Conservation (phyloP, 2,113 vertebrate species). For the Himantopus leucocephalus region DNA sequence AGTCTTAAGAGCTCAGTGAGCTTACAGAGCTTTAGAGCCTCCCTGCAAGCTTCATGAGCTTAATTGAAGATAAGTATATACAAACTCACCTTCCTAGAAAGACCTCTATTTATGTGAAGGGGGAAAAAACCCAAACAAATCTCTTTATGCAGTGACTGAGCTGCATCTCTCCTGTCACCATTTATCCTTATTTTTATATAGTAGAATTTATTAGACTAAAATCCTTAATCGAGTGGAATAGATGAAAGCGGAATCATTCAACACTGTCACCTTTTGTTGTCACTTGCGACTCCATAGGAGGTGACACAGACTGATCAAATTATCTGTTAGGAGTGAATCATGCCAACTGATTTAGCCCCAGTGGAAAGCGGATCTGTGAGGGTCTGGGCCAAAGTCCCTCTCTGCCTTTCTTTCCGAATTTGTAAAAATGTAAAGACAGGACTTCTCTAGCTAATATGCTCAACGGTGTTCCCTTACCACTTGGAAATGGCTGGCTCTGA, state of each 20-base stretch:
- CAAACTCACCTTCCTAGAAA: constrained; percentile 54
- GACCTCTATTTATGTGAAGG: constrained; percentile 46
- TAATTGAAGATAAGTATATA: constrained; percentile 69
- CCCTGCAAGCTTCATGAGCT: constrained; percentile 63
- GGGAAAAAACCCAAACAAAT: constrained; percentile 23
- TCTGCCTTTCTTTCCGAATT: background rate
- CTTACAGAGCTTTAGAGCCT: constrained; percentile 68
- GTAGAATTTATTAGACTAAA: constrained; percentile 38
- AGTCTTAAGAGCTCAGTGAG: constrained; percentile 65
- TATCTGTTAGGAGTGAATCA: background rate
- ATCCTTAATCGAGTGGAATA: constrained; percentile 12
- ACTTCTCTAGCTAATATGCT: background rate
- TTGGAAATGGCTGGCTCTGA: background rate
- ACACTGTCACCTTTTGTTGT: constrained; percentile 30
- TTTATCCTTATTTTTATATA: constrained; percentile 53
- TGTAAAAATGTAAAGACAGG: background rate
- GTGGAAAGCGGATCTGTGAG: background rate
- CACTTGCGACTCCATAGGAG: background rate
- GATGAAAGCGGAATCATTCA: constrained; percentile 51
- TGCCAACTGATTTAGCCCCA: background rate
- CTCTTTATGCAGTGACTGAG: constrained; percentile 40
- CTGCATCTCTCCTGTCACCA: constrained; percentile 40
- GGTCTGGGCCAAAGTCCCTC: background rate
- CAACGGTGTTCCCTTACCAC: background rate
- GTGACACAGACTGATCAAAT: background rate